phyloP scores from a whole-genome alignment of 2,888 invertebrate genomes.

The Microdon myrmicae region DNA sequence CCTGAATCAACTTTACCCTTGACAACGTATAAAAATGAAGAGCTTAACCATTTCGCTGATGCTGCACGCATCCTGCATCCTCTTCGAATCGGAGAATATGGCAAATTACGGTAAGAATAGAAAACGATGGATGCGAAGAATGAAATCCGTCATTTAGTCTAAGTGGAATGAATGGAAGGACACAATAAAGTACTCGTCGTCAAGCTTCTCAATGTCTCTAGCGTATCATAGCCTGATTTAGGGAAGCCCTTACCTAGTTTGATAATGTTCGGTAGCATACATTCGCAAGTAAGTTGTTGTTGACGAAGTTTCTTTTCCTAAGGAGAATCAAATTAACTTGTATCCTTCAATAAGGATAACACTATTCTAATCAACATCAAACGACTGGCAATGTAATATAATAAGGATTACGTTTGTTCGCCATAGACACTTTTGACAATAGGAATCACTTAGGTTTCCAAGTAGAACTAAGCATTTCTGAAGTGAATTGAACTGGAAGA shows the following conservation, averaged over 20 bases:
- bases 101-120: not conserved
- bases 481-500: too few relatives aligned
- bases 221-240: too few relatives aligned
- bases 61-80: conserved; percentile 36
- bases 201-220: too few relatives aligned
- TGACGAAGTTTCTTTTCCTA: too few relatives aligned
- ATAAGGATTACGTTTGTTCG: too few relatives aligned
- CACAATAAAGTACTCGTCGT: conserved; percentile 43
- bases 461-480: too few relatives aligned
- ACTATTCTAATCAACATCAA: conserved; percentile 15
- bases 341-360: conserved; percentile 13
- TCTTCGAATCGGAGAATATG: conserved; percentile 1
- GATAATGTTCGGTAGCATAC: too few relatives aligned
- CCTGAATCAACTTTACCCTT: conserved; percentile 16
- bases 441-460: too few relatives aligned
- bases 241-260: too few relatives aligned
- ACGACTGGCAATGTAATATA: too few relatives aligned
- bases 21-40: conserved; percentile 40
- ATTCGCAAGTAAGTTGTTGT: too few relatives aligned
- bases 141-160: conserved; percentile 35
- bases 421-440: too few relatives aligned
- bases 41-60: conserved; percentile 44
- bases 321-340: conserved; percentile 39
- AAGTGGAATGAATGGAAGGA: conserved; percentile 39
- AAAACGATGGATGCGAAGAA: conserved; percentile 14